phyloP scores from a whole-genome alignment of 1,140 invertebrate genomes.

The Cotesia vestalis region DNA sequence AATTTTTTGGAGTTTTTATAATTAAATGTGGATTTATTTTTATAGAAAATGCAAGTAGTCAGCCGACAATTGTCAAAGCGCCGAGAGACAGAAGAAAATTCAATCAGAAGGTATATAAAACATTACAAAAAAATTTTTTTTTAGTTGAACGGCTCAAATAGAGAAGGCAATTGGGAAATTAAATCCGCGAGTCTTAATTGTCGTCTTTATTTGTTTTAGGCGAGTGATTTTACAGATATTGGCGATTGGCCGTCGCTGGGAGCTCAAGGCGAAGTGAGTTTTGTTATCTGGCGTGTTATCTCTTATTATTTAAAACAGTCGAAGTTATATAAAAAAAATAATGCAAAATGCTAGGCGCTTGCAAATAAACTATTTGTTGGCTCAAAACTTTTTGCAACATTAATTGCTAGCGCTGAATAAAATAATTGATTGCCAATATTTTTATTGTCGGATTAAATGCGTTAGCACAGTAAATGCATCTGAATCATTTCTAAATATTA shows the following conservation, averaged over 20 bases:
- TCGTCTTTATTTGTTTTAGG: slow-evolving; percentile 65
- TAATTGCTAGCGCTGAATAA: slow-evolving; percentile 21
- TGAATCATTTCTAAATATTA: too few relatives aligned
- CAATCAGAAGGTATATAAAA: slow-evolving; percentile 68
- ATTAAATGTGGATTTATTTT: slow-evolving; percentile 37
- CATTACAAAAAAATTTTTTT: neutral
- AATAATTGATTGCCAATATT: slow-evolving; percentile 2
- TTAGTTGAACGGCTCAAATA: too few relatives aligned
- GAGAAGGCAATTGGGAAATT: too few relatives aligned
- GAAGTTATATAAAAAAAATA: neutral
- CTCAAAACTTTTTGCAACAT: slow-evolving; percentile 59
- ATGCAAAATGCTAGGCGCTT: neutral
- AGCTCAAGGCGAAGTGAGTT: slow-evolving; percentile 64
- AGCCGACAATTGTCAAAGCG: slow-evolving; percentile 67
- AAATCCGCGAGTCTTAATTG: too few relatives aligned
- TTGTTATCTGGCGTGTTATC: neutral
- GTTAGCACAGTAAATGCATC: slow-evolving; percentile 24
- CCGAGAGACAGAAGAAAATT: slow-evolving; percentile 71
- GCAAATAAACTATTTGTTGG: slow-evolving; percentile 37
- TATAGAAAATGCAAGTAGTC: slow-evolving; percentile 60
- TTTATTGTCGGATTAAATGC: slow-evolving; percentile 25
- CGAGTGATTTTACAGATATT: slow-evolving; percentile 76
- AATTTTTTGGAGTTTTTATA: neutral
- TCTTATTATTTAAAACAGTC: neutral
- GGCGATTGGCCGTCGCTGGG: slow-evolving; percentile 83